These are phyloP conservation scores for Pediacus dermestoides DNA, from an alignment of 2,888 invertebrate genomes.

Conservation along the genomic window DNA sequence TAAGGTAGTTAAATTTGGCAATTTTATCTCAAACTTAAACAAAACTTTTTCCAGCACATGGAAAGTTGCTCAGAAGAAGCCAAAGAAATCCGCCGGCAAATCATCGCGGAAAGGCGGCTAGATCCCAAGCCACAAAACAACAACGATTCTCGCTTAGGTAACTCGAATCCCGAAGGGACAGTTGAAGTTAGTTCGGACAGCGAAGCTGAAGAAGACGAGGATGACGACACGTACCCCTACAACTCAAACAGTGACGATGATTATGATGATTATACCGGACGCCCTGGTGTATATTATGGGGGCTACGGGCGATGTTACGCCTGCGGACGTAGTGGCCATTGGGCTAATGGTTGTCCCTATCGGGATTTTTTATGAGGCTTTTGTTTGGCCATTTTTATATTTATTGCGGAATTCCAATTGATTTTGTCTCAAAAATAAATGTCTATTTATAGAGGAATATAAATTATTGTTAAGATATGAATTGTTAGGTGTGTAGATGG, in stretches of 20 bases:
- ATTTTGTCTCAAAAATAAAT: too few species aligned
- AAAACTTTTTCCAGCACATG: conserved; percentile 56
- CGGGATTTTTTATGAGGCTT: too few species aligned
- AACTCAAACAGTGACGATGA: conserved; percentile 3
- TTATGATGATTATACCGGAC: conserved; percentile 40
- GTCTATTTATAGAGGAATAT: too few species aligned
- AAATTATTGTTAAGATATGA: too few species aligned
- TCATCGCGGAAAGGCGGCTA: conserved; percentile 44
- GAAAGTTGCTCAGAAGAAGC: conserved; percentile 60
- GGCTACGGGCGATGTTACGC: conserved; percentile 58
- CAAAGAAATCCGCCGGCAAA: conserved; percentile 55
- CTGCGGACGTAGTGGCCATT: conserved; percentile 54
- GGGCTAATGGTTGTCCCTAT: conserved; percentile 45
- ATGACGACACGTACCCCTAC: conserved; percentile 2
- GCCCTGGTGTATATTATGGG: conserved; percentile 53
- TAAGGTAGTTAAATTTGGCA: conserved; percentile 58
- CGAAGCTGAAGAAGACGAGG: neutral
- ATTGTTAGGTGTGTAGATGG: too few species aligned
- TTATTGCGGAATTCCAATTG: too few species aligned
- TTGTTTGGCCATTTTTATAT: too few species aligned
- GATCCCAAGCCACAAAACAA: neutral
- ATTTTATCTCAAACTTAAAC: conserved; percentile 1
- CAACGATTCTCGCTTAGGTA: too few species aligned
- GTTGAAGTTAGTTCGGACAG: neutral
- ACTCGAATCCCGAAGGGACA: neutral